Conservation (phyloP, 1,140 invertebrate genomes). For the Araneus ventricosus region DNA sequence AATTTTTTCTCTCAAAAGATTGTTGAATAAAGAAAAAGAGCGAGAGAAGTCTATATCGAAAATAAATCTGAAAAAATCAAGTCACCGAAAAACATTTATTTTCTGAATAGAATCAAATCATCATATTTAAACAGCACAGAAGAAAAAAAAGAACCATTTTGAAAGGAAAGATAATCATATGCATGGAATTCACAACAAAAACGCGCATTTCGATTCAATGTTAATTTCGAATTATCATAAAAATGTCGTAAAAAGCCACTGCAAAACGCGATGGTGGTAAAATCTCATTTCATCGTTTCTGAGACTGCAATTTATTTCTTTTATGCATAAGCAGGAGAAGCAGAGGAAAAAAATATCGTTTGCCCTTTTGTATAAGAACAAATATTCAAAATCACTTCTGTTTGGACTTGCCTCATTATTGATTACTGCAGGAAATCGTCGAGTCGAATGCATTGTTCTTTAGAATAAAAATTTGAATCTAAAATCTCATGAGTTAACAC, state of each 20-base stretch:
- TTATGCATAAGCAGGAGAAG: neutral
- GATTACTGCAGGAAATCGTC: neutral
- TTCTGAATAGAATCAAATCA: too few relatives aligned
- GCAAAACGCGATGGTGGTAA: neutral
- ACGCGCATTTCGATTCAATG: neutral
- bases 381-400: neutral
- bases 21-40: too few relatives aligned
- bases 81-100: too few relatives aligned
- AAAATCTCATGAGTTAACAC: too few relatives aligned
- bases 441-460: neutral
- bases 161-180: neutral
- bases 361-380: neutral
- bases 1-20: too few relatives aligned
- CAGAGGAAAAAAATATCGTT: neutral
- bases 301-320: neutral
- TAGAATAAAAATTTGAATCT: neutral
- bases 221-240: slow-evolving; percentile 29
- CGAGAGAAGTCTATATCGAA: too few relatives aligned
- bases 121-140: neutral
- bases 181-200: neutral
- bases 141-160: neutral
- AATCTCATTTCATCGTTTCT: neutral
- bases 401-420: neutral
- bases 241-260: neutral
- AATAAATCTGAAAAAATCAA: too few relatives aligned